Conservation (phyloP, 2,888 invertebrate genomes). For the Pachycephus smyrnensis region DNA sequence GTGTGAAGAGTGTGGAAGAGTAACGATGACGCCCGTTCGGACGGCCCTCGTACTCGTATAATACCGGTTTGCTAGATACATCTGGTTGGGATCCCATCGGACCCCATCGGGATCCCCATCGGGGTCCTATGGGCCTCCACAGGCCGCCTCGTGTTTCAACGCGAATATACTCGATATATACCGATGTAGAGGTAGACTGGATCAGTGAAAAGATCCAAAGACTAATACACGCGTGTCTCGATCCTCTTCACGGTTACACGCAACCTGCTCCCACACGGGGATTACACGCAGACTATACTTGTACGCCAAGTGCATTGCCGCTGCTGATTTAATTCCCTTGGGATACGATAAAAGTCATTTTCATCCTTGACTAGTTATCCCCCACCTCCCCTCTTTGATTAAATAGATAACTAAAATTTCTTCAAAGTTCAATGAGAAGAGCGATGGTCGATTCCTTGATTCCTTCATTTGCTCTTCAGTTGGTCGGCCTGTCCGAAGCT, state of each 20-base stretch:
- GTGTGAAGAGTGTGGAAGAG: conserved; percentile 24
- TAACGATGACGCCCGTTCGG: conserved; percentile 31
- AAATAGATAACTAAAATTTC: not conserved
- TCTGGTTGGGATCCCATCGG: not conserved
- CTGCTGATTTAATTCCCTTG: not conserved
- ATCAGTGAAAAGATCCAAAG: not conserved
- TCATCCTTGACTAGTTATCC: not conserved
- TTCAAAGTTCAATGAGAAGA: not conserved
- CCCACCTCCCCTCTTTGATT: not conserved
- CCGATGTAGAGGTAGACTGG: not conserved
- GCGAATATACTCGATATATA: not conserved
- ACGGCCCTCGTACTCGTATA: conserved; percentile 27
- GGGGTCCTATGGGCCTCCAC: not conserved
- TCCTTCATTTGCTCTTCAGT: not conserved
- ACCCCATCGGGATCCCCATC: not conserved
- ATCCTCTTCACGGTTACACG: not conserved
- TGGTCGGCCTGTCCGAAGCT: not conserved
- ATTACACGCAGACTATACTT: not conserved
- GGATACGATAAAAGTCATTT: not conserved
- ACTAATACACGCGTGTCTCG: not conserved
- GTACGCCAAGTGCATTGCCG: not conserved
- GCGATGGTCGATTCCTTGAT: not conserved
- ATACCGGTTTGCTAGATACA: conserved; percentile 39
- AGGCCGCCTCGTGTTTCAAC: not conserved
- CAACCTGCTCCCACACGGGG: not conserved